Evolutionary conservation across 92 coral and sea anemone species (phyloP).

Genomic region (Hydrozoanthus gracilis): DNA sequence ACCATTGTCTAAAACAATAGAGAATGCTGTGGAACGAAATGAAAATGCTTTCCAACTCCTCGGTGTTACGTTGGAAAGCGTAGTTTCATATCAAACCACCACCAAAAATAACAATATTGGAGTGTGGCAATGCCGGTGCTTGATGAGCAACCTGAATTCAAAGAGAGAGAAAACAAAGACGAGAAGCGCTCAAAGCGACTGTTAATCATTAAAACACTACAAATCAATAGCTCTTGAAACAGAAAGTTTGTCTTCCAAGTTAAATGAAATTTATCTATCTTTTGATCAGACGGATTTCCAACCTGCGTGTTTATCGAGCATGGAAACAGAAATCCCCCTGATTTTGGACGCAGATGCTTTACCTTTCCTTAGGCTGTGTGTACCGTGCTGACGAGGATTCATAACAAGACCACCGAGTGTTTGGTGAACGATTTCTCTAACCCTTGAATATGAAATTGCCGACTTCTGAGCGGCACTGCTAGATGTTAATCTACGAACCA

Average conservation of each 20-base stretch:
- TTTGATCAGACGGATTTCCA: constrained; percentile 50
- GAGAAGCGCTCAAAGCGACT: neutral
- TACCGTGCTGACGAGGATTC: constrained; percentile 44
- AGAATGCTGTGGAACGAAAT: no score
- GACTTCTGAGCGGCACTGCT: neutral
- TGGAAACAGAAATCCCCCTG: constrained; percentile 33
- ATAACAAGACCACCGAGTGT: constrained; percentile 18
- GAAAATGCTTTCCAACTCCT: no score
- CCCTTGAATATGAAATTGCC: constrained; percentile 54
- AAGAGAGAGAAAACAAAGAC: neutral
- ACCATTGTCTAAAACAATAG: no score
- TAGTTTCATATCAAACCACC: neutral
- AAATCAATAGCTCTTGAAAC: constrained; percentile 37
- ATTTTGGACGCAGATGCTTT: constrained; percentile 40
- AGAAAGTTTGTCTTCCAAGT: constrained; percentile 38
- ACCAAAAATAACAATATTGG: neutral
- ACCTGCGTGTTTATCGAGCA: constrained; percentile 45
- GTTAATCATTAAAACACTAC: neutral
- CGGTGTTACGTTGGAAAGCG: no score
- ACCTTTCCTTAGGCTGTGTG: constrained; percentile 56
- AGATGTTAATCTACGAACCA: constrained; percentile 44
- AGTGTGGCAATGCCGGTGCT: neutral
- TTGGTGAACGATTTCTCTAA: constrained; percentile 49
- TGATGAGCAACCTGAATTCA: neutral
- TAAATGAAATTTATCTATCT: constrained; percentile 29